These are phyloP conservation scores for Labrus mixtus DNA, from an alignment of 2,113 vertebrate species.

Conservation along the genomic window DNA sequence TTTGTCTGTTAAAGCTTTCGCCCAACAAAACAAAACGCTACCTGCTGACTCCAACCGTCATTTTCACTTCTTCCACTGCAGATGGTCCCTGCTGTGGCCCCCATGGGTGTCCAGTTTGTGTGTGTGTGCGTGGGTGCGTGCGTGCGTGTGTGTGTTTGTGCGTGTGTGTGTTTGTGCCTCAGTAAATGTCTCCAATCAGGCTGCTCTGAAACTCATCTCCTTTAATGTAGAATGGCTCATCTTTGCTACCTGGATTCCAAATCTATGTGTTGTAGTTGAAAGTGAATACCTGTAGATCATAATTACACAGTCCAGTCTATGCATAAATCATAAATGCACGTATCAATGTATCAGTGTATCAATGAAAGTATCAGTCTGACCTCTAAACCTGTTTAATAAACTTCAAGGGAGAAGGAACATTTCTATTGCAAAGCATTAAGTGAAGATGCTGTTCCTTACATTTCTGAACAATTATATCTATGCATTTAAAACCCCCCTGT, in stretches of 20 bases:
- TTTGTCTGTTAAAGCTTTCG: conserved; percentile 89
- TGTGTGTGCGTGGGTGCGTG: conserved; percentile 18
- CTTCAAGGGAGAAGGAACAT: not conserved
- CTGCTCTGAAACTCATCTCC: conserved; percentile 9
- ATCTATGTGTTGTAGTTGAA: conserved; percentile 12
- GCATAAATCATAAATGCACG: not conserved
- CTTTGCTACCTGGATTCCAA: conserved; percentile 14
- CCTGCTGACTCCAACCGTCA: conserved; percentile 66
- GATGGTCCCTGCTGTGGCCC: conserved; percentile 51
- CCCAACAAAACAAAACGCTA: conserved; percentile 21
- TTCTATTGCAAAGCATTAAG: not conserved
- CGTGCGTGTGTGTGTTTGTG: conserved; percentile 11
- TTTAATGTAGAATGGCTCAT: not conserved
- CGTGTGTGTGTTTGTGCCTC: not conserved
- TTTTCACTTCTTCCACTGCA: conserved; percentile 21
- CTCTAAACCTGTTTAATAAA: conserved; percentile 4
- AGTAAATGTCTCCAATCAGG: not conserved
- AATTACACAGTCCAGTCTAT: not conserved
- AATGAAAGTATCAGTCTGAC: not conserved
- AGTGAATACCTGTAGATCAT: conserved; percentile 19
- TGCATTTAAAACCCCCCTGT: not conserved
- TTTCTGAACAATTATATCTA: conserved; percentile 1
- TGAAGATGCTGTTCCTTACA: not conserved
- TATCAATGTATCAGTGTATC: no score
- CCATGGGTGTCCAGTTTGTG: conserved; percentile 52